A percentile compares a stretch with the other conserved stretches of the same genome.
phyloP scores from a whole-genome alignment of 2,888 invertebrate genomes.

The Lasioglossum lativentre region DNA sequence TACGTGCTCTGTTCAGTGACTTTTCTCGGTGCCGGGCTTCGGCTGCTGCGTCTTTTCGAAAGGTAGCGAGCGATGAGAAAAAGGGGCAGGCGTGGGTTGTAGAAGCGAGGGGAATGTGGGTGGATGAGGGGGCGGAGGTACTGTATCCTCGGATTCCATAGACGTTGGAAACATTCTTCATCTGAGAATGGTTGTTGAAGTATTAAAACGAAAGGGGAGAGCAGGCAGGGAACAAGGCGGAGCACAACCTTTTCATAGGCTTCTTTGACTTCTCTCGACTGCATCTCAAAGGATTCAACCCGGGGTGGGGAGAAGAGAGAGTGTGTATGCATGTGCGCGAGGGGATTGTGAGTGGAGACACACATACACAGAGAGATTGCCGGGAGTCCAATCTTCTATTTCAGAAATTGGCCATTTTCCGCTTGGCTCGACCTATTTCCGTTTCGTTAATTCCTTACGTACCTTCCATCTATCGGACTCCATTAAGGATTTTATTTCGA shows the following conservation, averaged over 20 bases:
- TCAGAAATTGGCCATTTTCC: constrained; percentile 59
- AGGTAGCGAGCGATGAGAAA: neutral
- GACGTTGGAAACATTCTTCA: constrained; percentile 58
- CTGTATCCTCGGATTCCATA: constrained; percentile 50
- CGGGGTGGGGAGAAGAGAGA: neutral
- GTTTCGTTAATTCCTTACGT: constrained; percentile 33
- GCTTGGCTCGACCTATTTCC: constrained; percentile 35
- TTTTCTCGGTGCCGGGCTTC: constrained; percentile 10
- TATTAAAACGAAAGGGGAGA: constrained; percentile 53
- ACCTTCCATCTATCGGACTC: constrained; percentile 14
- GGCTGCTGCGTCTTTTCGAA: constrained; percentile 14
- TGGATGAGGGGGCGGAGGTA: neutral
- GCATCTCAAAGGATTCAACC: constrained; percentile 60
- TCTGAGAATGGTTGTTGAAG: constrained; percentile 53
- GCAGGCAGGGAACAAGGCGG: constrained; percentile 13
- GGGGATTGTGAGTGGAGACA: neutral
- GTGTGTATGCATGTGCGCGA: neutral
- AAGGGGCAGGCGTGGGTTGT: neutral
- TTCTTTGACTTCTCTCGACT: constrained; percentile 53
- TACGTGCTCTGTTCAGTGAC: constrained; percentile 27
- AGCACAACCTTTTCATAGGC: constrained; percentile 54
- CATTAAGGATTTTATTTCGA: constrained; percentile 26
- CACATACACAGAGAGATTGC: neutral
- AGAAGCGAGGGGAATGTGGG: neutral
- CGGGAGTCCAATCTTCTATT: constrained; percentile 44